These are phyloP conservation scores for Hippocampus comes DNA, from an alignment of 2,113 vertebrate genomes.

Conservation along the genomic window DNA sequence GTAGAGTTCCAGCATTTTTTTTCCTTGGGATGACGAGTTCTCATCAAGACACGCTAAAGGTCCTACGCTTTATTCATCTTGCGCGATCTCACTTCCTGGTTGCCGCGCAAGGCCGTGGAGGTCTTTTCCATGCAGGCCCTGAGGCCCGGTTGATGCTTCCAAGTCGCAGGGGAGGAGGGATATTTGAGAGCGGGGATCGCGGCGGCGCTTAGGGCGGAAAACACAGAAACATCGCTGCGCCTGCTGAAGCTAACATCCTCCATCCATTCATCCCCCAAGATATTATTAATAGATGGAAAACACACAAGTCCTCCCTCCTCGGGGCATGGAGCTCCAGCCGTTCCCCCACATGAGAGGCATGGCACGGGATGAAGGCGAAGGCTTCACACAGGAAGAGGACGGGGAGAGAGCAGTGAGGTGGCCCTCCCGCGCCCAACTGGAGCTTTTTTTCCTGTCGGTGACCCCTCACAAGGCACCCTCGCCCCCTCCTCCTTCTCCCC, in stretches of 20 bases:
- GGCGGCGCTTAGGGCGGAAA: conserved; percentile 67
- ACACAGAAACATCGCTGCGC: conserved; percentile 58
- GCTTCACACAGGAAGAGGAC: conserved; percentile 61
- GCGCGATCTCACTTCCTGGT: conserved; percentile 7
- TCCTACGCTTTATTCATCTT: background rate
- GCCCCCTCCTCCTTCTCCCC: conserved; percentile 17
- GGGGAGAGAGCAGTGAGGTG: conserved; percentile 57
- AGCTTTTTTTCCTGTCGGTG: conserved; percentile 57
- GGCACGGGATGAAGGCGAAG: conserved; percentile 76
- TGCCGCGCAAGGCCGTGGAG: conserved; percentile 60
- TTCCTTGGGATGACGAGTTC: background rate
- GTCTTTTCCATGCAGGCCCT: conserved; percentile 55
- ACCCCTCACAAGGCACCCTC: conserved; percentile 36
- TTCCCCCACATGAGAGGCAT: conserved; percentile 74
- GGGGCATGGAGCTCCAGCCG: conserved; percentile 74
- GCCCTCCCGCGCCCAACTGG: conserved; percentile 66
- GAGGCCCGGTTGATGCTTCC: conserved; percentile 61
- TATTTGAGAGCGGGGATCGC: conserved; percentile 65
- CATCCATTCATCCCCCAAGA: conserved; percentile 43
- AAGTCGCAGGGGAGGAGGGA: conserved; percentile 62
- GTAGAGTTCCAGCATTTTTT: background rate
- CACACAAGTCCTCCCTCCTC: conserved; percentile 67
- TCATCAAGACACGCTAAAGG: background rate
- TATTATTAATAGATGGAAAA: conserved; percentile 71
- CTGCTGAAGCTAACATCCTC: conserved; percentile 60